Base-by-base conservation (phyloP, 2,113 vertebrate genomes). In the Cacatua alba region DNA sequence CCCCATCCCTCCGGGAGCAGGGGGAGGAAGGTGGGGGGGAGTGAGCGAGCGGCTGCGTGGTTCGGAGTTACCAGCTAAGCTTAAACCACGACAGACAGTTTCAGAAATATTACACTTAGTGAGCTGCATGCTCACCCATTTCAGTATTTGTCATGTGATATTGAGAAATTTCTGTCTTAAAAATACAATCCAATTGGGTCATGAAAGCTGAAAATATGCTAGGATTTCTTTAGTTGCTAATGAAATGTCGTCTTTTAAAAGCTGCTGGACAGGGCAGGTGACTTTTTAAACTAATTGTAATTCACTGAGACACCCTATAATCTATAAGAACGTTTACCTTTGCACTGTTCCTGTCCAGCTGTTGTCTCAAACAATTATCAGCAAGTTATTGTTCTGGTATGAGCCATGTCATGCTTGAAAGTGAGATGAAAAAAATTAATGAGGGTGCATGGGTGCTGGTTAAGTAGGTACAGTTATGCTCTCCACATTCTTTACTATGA, bases 301-400 rank as follows among this genome's bases (percentile, higher is more conserved):
- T 98, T 97, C 98, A 96, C 92, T 96, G 88, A 95, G 87, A 43
- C 91, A 96, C 92, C 87, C 88, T 91, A 43, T 96, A 97, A 98
- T 98, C 97, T 97, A 68, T 94, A 95, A 95, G 93, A 97, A 91
- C 74, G 64, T 97, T 98, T 97, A 97, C 97, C 97, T 97, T 88
- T 98, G 95, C 97, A 92, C 97, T 97, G 67, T 95, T 96, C 94
- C 97, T 98, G 96, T 97, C 97, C 97, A 97, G 96, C 95, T 98
- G 97, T 98, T 98, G 98, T 98, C 98, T 98, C 11, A 85, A 97
- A 96, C 96, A 98, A 97, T 98, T 98, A 98, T 93, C 92, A 94
- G 95, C 78, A 77, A 97, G 96, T 97, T 97, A 96, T 97, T 98
- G 95, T 97, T 98, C 94, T 46, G 26, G 93, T 95, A 96, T 97